phyloP scores from a whole-genome alignment of 2,797 vertebrate species.

The Aeoliscus strigatus region DNA sequence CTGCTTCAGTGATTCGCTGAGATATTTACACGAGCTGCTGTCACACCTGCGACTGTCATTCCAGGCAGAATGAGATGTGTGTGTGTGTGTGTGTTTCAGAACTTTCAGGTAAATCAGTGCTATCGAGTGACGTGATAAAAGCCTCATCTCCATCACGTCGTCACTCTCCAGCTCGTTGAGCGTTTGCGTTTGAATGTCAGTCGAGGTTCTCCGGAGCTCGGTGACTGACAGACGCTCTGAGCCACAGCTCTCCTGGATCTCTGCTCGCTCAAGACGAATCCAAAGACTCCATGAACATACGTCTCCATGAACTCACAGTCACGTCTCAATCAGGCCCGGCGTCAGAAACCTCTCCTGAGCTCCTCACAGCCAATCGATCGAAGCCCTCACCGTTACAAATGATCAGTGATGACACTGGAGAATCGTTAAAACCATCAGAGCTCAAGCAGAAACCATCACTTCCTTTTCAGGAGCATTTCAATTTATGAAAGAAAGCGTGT shows the following conservation, averaged over 20 bases:
- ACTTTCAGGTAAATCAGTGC: too few species aligned
- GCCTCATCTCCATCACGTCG: too few species aligned
- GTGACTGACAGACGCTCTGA: conserved; percentile 24
- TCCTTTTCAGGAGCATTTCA: conserved; percentile 25
- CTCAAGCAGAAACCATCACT: conserved; percentile 10
- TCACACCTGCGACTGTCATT: too few species aligned
- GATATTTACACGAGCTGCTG: too few species aligned
- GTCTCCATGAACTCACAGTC: conserved; percentile 14
- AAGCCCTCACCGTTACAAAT: conserved; percentile 21
- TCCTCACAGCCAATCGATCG: conserved; percentile 29
- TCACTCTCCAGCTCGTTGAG: too few species aligned
- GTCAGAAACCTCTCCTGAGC: conserved; percentile 10
- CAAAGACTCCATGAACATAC: conserved; percentile 19
- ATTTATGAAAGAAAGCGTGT: too few species aligned
- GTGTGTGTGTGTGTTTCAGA: too few species aligned
- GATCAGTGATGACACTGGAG: conserved; percentile 35
- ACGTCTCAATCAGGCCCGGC: conserved; percentile 23
- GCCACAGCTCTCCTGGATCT: conserved; percentile 3
- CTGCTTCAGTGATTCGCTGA: too few species aligned
- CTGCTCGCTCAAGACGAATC: conserved; percentile 16
- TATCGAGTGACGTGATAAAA: too few species aligned
- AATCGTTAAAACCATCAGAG: conserved; percentile 4
- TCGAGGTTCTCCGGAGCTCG: neutral
- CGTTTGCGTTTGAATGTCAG: too few species aligned
- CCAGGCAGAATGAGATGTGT: too few species aligned